phyloP scores from a whole-genome alignment of 1,140 invertebrate species.

The Leptinotarsa defecta region DNA sequence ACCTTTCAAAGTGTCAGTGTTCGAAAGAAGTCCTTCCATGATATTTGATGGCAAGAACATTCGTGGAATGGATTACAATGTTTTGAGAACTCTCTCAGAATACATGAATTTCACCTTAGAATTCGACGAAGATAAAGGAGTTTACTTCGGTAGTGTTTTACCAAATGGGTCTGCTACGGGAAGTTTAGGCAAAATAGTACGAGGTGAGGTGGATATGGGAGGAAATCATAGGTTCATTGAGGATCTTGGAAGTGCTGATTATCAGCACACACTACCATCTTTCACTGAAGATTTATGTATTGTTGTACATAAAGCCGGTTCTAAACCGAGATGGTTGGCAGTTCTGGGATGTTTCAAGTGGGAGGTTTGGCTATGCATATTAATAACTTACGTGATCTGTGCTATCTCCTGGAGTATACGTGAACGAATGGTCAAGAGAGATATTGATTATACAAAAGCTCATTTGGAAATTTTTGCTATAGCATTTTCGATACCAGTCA shows the following conservation, averaged over 20 bases:
- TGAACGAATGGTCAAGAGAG: not conserved
- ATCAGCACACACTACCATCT: not conserved
- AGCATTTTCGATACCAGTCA: not conserved
- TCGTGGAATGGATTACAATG: not conserved
- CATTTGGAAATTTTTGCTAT: not conserved
- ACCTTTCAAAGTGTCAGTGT: not conserved
- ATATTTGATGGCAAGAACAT: not conserved
- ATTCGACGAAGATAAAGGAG: not conserved
- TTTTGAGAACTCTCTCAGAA: not conserved
- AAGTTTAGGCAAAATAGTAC: not conserved
- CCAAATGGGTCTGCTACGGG: not conserved
- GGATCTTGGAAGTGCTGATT: not conserved
- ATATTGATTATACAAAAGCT: not conserved
- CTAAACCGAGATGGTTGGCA: not conserved
- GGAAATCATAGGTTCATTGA: not conserved
- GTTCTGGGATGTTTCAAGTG: not conserved
- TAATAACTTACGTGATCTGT: not conserved
- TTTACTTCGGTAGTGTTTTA: not conserved
- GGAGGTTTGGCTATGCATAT: not conserved
- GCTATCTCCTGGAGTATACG: not conserved
- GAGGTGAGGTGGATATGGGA: not conserved
- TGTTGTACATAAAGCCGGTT: not conserved
- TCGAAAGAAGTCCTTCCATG: not conserved
- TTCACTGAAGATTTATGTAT: not conserved
- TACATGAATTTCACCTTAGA: not conserved